Evolutionary conservation across 2,797 vertebrate genomes (phyloP).

Genomic region (Garrulus glandarius): DNA sequence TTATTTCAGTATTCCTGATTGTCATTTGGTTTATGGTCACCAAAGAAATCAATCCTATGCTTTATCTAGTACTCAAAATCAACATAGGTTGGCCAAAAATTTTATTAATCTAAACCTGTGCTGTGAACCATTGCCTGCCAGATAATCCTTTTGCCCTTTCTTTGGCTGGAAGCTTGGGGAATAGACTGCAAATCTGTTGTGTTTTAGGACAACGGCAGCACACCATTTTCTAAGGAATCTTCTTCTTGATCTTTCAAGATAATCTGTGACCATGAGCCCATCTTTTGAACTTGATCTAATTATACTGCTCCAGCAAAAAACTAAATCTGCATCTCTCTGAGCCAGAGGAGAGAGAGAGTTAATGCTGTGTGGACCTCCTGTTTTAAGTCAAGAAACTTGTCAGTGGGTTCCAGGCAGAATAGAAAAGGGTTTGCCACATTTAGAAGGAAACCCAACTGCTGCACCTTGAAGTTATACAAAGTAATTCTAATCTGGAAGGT

Average conservation of each 20-base stretch:
- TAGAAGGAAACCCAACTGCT: neutral
- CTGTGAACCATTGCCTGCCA: neutral
- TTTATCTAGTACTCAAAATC: neutral
- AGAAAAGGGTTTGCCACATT: neutral
- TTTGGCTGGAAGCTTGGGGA: neutral
- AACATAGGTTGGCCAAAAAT: neutral
- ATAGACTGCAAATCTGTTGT: neutral
- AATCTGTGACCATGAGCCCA: neutral
- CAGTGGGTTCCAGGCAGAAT: neutral
- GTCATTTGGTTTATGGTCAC: neutral
- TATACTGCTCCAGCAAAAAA: neutral
- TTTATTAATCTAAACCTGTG: neutral
- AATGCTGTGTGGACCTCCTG: neutral
- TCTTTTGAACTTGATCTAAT: slow-evolving; percentile 1
- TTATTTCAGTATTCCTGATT: neutral
- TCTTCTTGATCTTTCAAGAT: slow-evolving; percentile 30
- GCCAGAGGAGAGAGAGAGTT: neutral
- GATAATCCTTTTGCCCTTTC: neutral
- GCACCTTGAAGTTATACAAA: neutral
- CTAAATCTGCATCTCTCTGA: neutral
- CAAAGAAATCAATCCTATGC: neutral
- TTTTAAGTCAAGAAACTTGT: neutral
- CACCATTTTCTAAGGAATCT: slow-evolving; percentile 6
- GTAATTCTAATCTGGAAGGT: neutral
- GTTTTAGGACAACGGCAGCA: neutral